Conservation (phyloP, 1,140 invertebrate genomes). For the Olivierus martensii region DNA sequence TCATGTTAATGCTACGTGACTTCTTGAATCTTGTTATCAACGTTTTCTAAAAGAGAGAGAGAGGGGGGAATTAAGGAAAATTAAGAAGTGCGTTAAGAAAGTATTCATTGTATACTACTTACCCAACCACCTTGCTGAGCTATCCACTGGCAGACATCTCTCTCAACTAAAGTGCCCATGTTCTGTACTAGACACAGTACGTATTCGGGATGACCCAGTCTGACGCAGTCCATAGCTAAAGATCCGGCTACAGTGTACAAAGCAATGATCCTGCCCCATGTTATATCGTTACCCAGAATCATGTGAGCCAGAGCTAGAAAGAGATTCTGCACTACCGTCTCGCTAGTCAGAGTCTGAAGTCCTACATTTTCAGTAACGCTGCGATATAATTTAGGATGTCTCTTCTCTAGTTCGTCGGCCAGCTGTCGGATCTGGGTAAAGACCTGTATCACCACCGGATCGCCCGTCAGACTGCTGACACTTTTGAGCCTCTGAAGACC, state of each 20-base stretch:
- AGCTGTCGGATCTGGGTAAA: slow-evolving; percentile 17
- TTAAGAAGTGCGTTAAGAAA: too few species aligned
- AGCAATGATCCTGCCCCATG: slow-evolving; percentile 51
- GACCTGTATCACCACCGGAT: slow-evolving; percentile 24
- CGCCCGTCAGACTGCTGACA: slow-evolving; percentile 21
- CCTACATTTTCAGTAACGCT: slow-evolving; percentile 42
- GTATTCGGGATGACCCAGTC: slow-evolving; percentile 35
- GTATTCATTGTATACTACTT: slow-evolving; percentile 20
- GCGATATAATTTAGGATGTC: slow-evolving; percentile 41
- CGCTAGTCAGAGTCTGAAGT: slow-evolving; percentile 29
- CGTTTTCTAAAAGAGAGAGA: too few species aligned
- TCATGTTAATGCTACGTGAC: too few species aligned
- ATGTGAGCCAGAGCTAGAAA: slow-evolving; percentile 43
- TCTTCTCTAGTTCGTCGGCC: slow-evolving; percentile 10
- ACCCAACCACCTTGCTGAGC: slow-evolving; percentile 57
- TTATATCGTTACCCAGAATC: slow-evolving; percentile 39
- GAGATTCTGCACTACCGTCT: slow-evolving; percentile 38
- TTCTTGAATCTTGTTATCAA: too few species aligned
- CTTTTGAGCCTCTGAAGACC: slow-evolving; percentile 49
- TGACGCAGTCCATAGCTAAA: slow-evolving; percentile 50
- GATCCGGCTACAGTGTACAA: slow-evolving; percentile 51
- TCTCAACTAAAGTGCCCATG: slow-evolving; percentile 46
- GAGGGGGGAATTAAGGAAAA: too few species aligned
- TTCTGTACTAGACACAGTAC: slow-evolving; percentile 44
- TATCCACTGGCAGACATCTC: slow-evolving; percentile 50